A percentile compares a stretch with the other conserved stretches of the same genome.
Evolutionary conservation across 2,113 vertebrate species (phyloP).

Genomic region (Rhinoderma darwinii): DNA sequence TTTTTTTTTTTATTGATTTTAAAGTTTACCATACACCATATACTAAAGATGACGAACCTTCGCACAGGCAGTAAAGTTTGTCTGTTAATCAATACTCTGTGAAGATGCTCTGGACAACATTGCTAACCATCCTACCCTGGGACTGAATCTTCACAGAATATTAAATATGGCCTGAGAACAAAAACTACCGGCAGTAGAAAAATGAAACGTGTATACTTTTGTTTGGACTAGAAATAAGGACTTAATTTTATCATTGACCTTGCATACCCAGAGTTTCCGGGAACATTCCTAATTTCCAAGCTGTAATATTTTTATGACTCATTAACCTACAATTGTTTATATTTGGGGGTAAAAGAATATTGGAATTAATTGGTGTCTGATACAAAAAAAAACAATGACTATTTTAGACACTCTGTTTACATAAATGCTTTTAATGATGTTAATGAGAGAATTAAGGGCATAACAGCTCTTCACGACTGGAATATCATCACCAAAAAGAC

Average conservation of each 20-base stretch:
- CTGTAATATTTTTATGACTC: not conserved
- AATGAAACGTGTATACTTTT: slow-evolving; percentile 1
- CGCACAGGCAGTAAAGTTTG: slow-evolving; percentile 26
- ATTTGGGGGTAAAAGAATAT: not conserved
- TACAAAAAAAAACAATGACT: not conserved
- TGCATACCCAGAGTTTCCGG: not conserved
- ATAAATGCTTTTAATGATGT: not conserved
- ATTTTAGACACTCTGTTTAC: not conserved
- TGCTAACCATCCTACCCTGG: slow-evolving; percentile 13
- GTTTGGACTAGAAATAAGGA: not conserved
- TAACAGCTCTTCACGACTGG: not conserved
- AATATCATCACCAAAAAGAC: not conserved
- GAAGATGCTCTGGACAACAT: slow-evolving; percentile 23
- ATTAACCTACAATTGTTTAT: not conserved
- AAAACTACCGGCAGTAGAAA: not conserved
- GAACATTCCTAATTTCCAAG: not conserved
- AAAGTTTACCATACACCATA: slow-evolving; percentile 26
- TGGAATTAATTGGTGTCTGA: not conserved
- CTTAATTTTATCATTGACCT: slow-evolving; percentile 31
- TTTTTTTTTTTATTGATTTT: no score
- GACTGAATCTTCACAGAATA: slow-evolving; percentile 48
- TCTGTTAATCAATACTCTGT: slow-evolving; percentile 49
- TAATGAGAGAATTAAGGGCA: not conserved
- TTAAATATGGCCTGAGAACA: slow-evolving; percentile 33
- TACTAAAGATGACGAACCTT: slow-evolving; percentile 12